These are phyloP conservation scores for Enoplosus armatus DNA, from an alignment of 2,797 vertebrate species.

Conservation along the genomic window DNA sequence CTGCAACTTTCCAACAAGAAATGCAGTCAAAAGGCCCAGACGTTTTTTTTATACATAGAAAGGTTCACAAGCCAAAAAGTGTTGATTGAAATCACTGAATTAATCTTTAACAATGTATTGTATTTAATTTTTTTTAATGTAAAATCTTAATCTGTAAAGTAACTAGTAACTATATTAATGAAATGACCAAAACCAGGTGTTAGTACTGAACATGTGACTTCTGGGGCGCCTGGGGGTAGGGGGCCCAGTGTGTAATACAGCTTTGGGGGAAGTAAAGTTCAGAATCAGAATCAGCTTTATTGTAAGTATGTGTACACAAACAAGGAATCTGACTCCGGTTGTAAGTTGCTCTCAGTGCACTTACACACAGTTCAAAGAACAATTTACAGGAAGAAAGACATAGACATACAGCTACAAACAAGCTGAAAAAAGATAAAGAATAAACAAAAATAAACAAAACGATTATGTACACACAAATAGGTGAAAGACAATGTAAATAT, in stretches of 20 bases:
- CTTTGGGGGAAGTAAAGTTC: background rate
- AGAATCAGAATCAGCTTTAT: background rate
- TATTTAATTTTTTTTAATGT: background rate
- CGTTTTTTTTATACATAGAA: too few relatives aligned
- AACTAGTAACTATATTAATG: background rate
- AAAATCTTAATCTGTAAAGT: background rate
- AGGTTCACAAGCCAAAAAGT: background rate
- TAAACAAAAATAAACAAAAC: too few relatives aligned
- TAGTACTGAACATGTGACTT: background rate
- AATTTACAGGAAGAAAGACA: background rate
- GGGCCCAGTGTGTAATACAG: background rate
- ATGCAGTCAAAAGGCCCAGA: too few relatives aligned
- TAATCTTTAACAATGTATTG: background rate
- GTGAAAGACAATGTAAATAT: too few relatives aligned
- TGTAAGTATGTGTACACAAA: background rate
- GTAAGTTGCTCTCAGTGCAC: background rate
- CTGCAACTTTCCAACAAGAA: background rate
- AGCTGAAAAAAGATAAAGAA: background rate
- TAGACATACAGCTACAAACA: background rate
- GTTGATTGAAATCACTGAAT: background rate
- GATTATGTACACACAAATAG: too few relatives aligned
- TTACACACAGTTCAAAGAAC: background rate
- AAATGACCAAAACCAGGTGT: background rate
- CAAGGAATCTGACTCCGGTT: background rate
- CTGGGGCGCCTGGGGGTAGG: background rate